Percentiles rank a stretch among this genome's conserved stretches.
Evolutionary conservation across 2,113 vertebrate species (phyloP).

Genomic region (Neomonachus schauinslandi): DNA sequence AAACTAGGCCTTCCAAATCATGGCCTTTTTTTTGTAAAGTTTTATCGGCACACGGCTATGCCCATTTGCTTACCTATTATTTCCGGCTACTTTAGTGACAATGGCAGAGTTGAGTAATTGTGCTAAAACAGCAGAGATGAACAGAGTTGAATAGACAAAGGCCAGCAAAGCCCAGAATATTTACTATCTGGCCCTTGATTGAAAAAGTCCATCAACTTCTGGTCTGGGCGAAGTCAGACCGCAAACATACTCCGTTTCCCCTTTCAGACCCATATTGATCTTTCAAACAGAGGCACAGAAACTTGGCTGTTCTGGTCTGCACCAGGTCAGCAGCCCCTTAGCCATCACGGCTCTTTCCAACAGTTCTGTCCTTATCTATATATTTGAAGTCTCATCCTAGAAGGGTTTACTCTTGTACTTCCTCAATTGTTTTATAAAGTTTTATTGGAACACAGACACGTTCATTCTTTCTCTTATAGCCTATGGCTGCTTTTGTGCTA

Average conservation of each 20-base stretch:
- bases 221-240: neutral
- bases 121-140: neutral
- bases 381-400: neutral
- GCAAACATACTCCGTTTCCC: neutral
- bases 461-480: neutral
- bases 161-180: neutral
- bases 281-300: too few species aligned
- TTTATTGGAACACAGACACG: neutral
- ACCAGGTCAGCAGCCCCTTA: neutral
- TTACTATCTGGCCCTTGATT: neutral
- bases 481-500: neutral
- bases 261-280: fast-evolving
- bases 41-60: neutral
- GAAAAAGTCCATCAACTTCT: neutral
- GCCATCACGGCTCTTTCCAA: fast-evolving
- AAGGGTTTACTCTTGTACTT: too few species aligned
- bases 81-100: neutral
- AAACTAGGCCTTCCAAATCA: neutral
- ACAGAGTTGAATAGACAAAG: neutral
- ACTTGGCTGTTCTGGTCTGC: neutral
- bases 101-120: neutral
- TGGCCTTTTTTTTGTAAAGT: neutral
- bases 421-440: neutral
- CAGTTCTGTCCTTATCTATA: fast-evolving
- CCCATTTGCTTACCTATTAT: neutral